Conservation (phyloP, 1,140 invertebrate genomes). For the Zaprionus lachaisei region DNA sequence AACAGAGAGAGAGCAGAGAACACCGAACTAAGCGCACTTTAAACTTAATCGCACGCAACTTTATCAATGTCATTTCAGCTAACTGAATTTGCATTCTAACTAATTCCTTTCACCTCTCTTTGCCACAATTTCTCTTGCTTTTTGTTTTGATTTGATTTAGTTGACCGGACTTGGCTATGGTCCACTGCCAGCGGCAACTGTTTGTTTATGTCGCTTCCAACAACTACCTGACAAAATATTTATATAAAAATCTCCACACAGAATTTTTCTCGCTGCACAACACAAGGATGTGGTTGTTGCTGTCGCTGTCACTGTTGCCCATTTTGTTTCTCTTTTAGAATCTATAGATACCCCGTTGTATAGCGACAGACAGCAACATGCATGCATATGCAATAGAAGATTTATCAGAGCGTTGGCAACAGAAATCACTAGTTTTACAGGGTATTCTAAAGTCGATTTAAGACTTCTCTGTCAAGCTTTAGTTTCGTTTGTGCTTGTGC, state of each 20-base stretch:
- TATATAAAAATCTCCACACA: conserved; percentile 69
- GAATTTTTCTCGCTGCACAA: background rate
- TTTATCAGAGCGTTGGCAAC: background rate
- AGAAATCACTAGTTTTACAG: background rate
- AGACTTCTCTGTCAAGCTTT: conserved; percentile 1
- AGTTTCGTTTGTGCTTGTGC: background rate
- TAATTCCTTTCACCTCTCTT: background rate
- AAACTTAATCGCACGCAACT: conserved; percentile 57
- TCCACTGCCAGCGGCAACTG: conserved; percentile 11
- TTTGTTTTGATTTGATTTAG: conserved; percentile 78
- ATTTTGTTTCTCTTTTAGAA: conserved; percentile 3
- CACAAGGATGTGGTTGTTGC: no score
- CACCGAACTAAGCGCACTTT: conserved; percentile 22
- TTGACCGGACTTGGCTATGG: conserved; percentile 33
- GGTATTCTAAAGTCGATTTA: background rate
- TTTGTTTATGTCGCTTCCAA: conserved; percentile 29
- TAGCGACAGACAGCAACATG: background rate
- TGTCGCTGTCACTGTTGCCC: conserved; percentile 17
- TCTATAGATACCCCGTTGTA: background rate
- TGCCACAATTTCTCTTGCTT: conserved; percentile 29
- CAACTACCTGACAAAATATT: conserved; percentile 72
- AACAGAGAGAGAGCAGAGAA: conserved; percentile 11
- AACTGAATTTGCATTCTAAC: conserved; percentile 65
- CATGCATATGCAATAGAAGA: background rate
- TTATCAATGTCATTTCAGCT: conserved; percentile 42